Evolutionary conservation across 1,140 invertebrate genomes (phyloP).

Genomic region (Atta cephalotes): DNA sequence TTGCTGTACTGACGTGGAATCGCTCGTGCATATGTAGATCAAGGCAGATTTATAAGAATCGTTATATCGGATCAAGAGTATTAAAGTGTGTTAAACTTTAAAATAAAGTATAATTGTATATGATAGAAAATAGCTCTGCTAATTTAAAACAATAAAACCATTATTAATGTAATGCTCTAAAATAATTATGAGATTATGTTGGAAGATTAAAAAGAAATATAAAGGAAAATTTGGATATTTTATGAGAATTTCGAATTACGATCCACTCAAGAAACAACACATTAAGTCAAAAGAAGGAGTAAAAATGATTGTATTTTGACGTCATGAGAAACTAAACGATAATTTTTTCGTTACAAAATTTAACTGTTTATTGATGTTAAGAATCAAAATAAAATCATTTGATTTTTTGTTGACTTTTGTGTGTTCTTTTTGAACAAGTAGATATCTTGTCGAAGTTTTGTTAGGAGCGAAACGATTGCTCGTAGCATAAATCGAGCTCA

Average conservation of each 20-base stretch:
- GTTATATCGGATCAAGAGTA: background rate
- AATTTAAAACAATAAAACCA: background rate
- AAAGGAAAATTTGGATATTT: background rate
- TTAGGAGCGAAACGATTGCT: constrained; percentile 6
- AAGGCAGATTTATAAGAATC: background rate
- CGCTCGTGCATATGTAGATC: background rate
- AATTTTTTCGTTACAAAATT: too few species aligned
- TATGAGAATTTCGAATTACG: background rate
- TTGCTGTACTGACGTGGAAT: background rate
- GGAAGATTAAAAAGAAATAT: too few species aligned
- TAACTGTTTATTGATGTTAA: too few species aligned
- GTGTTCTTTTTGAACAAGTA: background rate
- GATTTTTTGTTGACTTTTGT: too few species aligned
- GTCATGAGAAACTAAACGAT: too few species aligned
- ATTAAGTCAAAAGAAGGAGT: too few species aligned
- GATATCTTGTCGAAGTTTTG: constrained; percentile 8
- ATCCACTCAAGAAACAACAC: background rate
- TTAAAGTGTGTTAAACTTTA: background rate
- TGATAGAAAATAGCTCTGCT: background rate
- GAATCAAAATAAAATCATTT: too few species aligned
- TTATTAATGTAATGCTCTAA: background rate
- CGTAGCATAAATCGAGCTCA: background rate
- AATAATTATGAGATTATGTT: background rate
- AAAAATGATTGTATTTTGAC: too few species aligned
- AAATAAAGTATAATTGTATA: background rate